Evolutionary conservation across 2,797 vertebrate genomes (phyloP), one percentile per base, ranked within the genome.

Genomic region (Myiotriccus ornatus): DNA sequence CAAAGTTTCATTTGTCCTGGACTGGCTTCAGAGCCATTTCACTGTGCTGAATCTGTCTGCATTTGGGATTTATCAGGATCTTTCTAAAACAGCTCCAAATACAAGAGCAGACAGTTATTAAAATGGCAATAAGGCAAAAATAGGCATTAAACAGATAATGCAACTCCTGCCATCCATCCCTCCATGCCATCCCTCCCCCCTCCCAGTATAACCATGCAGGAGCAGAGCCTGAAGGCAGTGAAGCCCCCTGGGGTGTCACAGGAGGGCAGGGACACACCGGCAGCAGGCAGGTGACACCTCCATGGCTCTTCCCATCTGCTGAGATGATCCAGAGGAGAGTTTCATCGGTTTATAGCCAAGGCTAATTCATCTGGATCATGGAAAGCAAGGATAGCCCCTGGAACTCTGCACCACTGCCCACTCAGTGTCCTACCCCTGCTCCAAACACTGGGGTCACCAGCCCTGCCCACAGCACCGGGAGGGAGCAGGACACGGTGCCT

Each of bases 331-430:
- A 22, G 13, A 7, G 46, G 44, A 41, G 49, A 47, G 34, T 39
- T 67, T 71, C 24, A 52, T 16, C 0, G 1, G 6, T 70, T 93
- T 88, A 56, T 28, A 89, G 25, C 57, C 37, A 55, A 82, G 2
- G 16, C 13, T 35, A 55, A 80, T 46, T 64, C 69, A 28, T 12
- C 3, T 4, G 49, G 28, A 52, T 37, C 9, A 59, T 27, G 8
- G 37, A 28, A 37, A 76, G 44, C 39, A 24, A n/a, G 23, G 53
- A 63, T 9, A 41, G 3, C 12, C 30, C 7, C 3, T 0, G n/a
- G 23, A 70, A n/a, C n/a, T n/a, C 41, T 0, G 1, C 11, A 23
- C 3, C 2, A 1, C 15, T 4, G 5, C 43, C 68, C 4, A 1
- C 10, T 14, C 32, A 12, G 44, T 21, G 30, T 44, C 75, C 77